Evolutionary conservation across 1,140 invertebrate genomes (phyloP), one percentile per base, ranked within the genome.

Genomic region (Whitmania pigra): DNA sequence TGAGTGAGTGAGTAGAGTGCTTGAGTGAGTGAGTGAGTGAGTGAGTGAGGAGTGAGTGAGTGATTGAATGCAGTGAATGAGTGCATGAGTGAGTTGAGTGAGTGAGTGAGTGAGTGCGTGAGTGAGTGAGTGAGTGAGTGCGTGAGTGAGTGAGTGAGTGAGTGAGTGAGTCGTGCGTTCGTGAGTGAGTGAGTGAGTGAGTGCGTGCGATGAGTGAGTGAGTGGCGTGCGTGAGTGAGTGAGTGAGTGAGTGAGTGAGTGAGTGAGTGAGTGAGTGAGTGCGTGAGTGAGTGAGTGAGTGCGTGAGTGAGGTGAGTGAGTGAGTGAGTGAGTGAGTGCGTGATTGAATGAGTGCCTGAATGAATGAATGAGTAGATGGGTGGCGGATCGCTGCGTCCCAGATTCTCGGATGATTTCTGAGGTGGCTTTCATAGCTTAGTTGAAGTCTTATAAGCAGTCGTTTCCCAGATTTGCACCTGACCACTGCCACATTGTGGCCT

Each of bases 121-220:
- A 69, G 67, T 69, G 67, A 69, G 67, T 69, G 67, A 69, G 67
- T 69, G 67, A 69, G 67, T 69, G 67, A 69, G 67, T n/a, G n/a
- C n/a, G 11, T 69, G 67, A 69, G 67, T 69, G 67, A 69, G 67
- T 69, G 67, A 69, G 67, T 69, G 67, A 27, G 67, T 69, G 67
- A 27, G 67, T 69, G 67, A 69, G 67, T 69, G 67, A 69, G 67
- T 68, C n/a, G n/a, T n/a, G n/a, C n/a, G n/a, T n/a, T n/a, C n/a
- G n/a, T n/a, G n/a, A n/a, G 43, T 57, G 67, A 69, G 67, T 69
- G 67, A 69, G 67, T 69, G 67, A 69, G 9, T 18, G 11, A 27
- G 67, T 69, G n/a, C 11, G 67, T 69, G 25, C 2, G 2, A 57
- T n/a, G 69, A 53, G 69, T 71, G 69, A 53, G 43, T 57, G 55